These are phyloP conservation scores for Trichoplusia ni DNA, from an alignment of 1,140 invertebrate species.

Conservation along the genomic window DNA sequence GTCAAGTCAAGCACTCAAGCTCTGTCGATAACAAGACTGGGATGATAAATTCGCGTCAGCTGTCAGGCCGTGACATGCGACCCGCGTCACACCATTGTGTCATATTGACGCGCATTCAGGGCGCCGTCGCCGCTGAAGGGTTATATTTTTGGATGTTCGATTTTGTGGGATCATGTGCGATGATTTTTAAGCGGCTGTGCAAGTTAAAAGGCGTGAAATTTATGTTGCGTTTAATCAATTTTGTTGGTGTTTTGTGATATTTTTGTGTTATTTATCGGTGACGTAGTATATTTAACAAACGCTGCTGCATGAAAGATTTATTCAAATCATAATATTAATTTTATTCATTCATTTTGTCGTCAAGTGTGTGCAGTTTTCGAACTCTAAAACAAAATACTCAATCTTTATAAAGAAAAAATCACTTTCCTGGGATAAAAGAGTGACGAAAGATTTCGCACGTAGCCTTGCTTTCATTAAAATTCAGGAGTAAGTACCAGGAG, in stretches of 20 bases:
- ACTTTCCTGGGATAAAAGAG: neutral
- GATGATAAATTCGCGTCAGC: constrained; percentile 44
- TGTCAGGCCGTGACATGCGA: constrained; percentile 29
- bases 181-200: constrained; percentile 16
- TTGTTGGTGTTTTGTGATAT: neutral
- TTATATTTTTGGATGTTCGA: constrained; percentile 29
- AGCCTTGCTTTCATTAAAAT: constrained; percentile 9
- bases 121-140: constrained; percentile 15
- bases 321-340: too few relatives aligned
- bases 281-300: too few relatives aligned
- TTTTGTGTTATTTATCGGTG: neutral
- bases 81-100: constrained; percentile 45
- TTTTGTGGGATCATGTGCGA: constrained; percentile 11
- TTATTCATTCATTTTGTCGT: too few relatives aligned
- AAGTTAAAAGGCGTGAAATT: neutral
- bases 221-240: neutral
- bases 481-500: constrained; percentile 9
- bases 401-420: too few relatives aligned
- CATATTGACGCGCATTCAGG: constrained; percentile 37
- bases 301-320: too few relatives aligned
- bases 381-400: too few relatives aligned
- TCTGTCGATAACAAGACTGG: constrained; percentile 41
- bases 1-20: constrained; percentile 15
- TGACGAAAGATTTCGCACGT: constrained; percentile 1
- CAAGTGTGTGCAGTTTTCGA: too few relatives aligned